Evolutionary conservation across 2,797 vertebrate genomes (phyloP).

Genomic region (Crocidura indochinensis): DNA sequence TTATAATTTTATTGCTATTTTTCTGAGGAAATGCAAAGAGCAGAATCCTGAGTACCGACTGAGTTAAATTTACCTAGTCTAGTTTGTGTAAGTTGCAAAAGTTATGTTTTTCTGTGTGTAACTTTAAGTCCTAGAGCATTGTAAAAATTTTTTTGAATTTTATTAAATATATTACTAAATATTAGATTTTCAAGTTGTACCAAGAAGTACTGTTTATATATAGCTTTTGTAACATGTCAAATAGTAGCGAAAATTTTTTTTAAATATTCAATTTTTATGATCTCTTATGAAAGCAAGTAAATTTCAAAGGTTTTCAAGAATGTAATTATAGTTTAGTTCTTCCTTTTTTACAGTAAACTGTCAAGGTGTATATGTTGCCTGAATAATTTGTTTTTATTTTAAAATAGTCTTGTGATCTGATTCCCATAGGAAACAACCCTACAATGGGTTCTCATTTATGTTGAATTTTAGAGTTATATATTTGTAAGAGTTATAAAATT

Average conservation of each 20-base stretch:
- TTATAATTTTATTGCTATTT: slow-evolving; percentile 59
- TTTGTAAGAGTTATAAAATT: slow-evolving; percentile 33
- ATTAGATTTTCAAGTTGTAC: slow-evolving; percentile 9
- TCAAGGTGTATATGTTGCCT: slow-evolving; percentile 24
- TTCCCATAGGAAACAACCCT: not conserved
- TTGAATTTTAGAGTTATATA: not conserved
- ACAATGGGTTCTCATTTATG: not conserved
- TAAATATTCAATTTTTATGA: slow-evolving; percentile 8
- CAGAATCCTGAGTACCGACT: not conserved
- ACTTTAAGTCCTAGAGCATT: not conserved
- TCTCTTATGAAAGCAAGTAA: slow-evolving; percentile 5
- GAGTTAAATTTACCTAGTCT: not conserved
- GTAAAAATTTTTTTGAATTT: slow-evolving; percentile 34
- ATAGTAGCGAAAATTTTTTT: slow-evolving; percentile 27
- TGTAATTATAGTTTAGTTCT: not conserved
- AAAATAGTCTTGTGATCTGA: not conserved
- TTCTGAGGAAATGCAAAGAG: not conserved
- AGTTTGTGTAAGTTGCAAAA: not conserved
- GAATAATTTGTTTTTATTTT: slow-evolving; percentile 57
- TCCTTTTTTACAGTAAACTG: not conserved
- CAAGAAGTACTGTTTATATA: slow-evolving; percentile 12
- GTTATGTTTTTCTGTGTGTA: not conserved
- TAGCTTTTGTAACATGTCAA: slow-evolving; percentile 45
- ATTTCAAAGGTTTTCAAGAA: slow-evolving; percentile 58
- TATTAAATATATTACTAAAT: slow-evolving; percentile 61